phyloP scores from a whole-genome alignment of 2,888 invertebrate genomes.

The Bimastos eiseni region DNA sequence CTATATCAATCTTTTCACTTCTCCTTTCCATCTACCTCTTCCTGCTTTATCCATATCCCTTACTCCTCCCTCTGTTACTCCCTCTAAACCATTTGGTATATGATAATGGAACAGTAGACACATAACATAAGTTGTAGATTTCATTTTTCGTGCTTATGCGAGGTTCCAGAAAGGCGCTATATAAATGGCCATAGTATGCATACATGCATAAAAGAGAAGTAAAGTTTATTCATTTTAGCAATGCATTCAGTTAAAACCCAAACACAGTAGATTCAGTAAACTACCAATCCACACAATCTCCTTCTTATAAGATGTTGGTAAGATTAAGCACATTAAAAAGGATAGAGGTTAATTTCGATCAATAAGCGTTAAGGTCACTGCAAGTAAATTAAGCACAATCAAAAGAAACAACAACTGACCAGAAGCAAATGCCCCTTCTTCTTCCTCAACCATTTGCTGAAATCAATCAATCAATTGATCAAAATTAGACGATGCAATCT shows the following conservation, averaged over 20 bases:
- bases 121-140: too few species aligned
- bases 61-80: not conserved
- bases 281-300: not conserved
- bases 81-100: too few species aligned
- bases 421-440: not conserved
- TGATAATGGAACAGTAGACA: too few species aligned
- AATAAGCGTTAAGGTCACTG: not conserved
- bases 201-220: too few species aligned
- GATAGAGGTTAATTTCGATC: not conserved
- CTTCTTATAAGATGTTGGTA: not conserved
- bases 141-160: too few species aligned
- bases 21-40: not conserved
- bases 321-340: not conserved
- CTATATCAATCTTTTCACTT: not conserved
- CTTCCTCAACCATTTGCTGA: slow-evolving; percentile 22
- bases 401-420: not conserved
- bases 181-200: too few species aligned
- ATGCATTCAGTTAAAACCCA: not conserved
- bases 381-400: not conserved
- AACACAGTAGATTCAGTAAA: not conserved
- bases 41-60: not conserved
- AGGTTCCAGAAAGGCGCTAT: too few species aligned
- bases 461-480: not conserved
- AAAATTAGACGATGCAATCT: not conserved
- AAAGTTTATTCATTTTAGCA: too few species aligned